Percentiles rank a stretch among this genome's conserved stretches.
These are phyloP conservation scores for Odontamblyopus lacepedii DNA, from an alignment of 2,797 vertebrate genomes.

Conservation along the genomic window DNA sequence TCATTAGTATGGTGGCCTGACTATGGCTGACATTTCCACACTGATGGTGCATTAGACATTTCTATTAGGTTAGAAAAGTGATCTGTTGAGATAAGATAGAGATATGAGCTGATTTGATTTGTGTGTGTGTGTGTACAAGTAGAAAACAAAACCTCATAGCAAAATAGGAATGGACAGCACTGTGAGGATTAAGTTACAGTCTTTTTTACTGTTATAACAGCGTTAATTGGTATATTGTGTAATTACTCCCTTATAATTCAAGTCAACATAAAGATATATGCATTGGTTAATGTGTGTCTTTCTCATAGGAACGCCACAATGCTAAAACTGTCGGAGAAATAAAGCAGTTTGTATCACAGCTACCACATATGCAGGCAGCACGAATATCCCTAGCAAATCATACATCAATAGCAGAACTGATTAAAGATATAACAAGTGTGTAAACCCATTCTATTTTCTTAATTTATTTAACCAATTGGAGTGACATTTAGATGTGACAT, in stretches of 20 bases:
- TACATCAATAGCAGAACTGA: conserved; percentile 95
- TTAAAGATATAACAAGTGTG: conserved; percentile 97
- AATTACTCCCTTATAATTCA: neutral
- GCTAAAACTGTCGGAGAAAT: conserved; percentile 98
- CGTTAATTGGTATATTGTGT: neutral
- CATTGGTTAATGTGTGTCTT: neutral
- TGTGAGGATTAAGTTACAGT: neutral
- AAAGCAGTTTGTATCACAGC: conserved; percentile 97
- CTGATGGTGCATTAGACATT: conserved; percentile 36
- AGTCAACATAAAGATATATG: neutral
- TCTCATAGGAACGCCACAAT: conserved; percentile 90
- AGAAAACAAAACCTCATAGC: neutral
- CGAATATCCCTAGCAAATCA: conserved; percentile 95
- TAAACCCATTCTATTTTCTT: conserved; percentile 26
- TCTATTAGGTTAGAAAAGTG: conserved; percentile 21
- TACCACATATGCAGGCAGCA: conserved; percentile 98
- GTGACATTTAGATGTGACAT: neutral
- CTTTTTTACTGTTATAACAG: neutral
- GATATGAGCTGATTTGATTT: neutral
- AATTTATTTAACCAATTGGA: neutral
- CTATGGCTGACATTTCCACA: conserved; percentile 39
- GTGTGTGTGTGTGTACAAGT: neutral
- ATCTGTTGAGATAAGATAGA: conserved; percentile 33
- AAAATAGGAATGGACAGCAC: neutral
- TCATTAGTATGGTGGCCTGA: conserved; percentile 26